These are phyloP conservation scores for Anhinga anhinga DNA, from an alignment of 2,113 vertebrate species.

Conservation along the genomic window DNA sequence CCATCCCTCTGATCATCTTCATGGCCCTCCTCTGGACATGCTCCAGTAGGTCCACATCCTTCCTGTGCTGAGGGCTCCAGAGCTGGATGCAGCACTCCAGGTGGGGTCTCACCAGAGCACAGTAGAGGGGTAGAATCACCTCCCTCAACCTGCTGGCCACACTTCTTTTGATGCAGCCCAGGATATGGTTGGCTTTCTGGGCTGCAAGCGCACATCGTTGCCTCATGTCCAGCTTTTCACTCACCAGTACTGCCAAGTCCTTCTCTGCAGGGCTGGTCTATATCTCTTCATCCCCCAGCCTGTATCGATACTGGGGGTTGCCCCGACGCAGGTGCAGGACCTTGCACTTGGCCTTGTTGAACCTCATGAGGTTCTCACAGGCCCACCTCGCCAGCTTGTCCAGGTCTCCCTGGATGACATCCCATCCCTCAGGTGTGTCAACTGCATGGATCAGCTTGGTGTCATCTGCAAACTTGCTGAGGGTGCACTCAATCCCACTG, in stretches of 20 bases:
- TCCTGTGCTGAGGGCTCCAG: neutral
- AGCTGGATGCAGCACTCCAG: neutral
- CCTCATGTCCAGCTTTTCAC: neutral
- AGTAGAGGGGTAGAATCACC: neutral
- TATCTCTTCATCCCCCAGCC: neutral
- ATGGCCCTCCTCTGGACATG: neutral
- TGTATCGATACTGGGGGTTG: no score
- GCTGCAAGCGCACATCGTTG: accelerated
- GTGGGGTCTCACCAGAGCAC: no score
- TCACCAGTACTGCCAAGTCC: neutral
- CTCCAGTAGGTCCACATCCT: neutral
- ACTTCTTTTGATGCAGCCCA: neutral
- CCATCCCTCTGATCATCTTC: neutral
- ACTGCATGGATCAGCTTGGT: neutral
- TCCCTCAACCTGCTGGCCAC: no score
- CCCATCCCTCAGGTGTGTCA: no score
- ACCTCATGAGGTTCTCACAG: no score
- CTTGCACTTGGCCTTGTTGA: no score
- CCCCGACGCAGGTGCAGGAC: no score
- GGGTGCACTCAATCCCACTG: neutral
- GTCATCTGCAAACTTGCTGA: neutral
- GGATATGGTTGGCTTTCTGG: neutral
- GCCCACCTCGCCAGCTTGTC: no score
- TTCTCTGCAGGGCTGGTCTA: neutral
- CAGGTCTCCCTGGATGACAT: no score